Conservation (phyloP, 2,888 invertebrate species). For the Caradrina kadenii region DNA sequence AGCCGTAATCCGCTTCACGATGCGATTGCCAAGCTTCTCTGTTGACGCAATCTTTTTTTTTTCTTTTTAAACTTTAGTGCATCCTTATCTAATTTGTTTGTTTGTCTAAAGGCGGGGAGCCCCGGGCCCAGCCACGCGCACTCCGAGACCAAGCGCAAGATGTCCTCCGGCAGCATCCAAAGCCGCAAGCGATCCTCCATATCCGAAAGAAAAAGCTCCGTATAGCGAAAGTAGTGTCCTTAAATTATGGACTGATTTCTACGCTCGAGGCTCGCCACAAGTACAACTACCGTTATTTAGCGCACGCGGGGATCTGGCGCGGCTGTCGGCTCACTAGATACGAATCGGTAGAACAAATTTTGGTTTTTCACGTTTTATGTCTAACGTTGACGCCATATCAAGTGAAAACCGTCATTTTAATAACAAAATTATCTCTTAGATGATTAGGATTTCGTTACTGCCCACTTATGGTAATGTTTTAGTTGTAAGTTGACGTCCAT, state of each 20-base stretch:
- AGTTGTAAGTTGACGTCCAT: constrained; percentile 79
- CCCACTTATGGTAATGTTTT: constrained; percentile 65
- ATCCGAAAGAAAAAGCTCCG: constrained; percentile 87
- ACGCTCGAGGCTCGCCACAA: constrained; percentile 33
- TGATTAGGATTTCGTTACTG: constrained; percentile 72
- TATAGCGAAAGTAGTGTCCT: constrained; percentile 76
- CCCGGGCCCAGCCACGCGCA: constrained; percentile 71
- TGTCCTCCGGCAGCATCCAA: constrained; percentile 87
- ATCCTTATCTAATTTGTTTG: neutral
- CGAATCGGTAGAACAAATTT: constrained; percentile 53
- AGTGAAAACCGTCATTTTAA: constrained; percentile 65
- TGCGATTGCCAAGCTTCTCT: too few relatives aligned
- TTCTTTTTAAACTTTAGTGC: neutral
- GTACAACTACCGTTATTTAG: constrained; percentile 35
- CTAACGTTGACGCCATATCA: constrained; percentile 72
- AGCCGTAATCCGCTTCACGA: too few relatives aligned
- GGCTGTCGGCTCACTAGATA: constrained; percentile 26
- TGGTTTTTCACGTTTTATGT: constrained; percentile 48
- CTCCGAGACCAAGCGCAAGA: constrained; percentile 82
- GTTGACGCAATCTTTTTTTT: too few relatives aligned
- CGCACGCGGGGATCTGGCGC: constrained; percentile 22
- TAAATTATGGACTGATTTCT: constrained; percentile 61
- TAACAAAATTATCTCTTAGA: constrained; percentile 61
- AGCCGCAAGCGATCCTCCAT: constrained; percentile 86
- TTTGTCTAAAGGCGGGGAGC: constrained; percentile 65